phyloP scores from a whole-genome alignment of 2,113 vertebrate species.

The Cynoglossus semilaevis region DNA sequence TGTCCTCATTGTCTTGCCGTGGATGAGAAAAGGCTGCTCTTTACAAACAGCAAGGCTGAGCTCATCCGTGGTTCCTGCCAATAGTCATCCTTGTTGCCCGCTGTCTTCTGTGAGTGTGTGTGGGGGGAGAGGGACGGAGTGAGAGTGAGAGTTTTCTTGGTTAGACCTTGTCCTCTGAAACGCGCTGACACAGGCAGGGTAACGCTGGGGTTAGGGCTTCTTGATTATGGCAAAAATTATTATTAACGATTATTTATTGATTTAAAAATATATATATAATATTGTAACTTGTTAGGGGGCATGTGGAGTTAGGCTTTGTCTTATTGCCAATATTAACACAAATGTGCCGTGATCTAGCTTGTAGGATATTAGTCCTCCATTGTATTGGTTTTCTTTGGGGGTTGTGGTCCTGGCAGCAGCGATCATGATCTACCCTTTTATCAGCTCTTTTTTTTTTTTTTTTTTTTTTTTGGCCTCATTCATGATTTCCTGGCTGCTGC shows the following conservation, averaged over 20 bases:
- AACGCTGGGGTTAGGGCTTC: too few relatives aligned
- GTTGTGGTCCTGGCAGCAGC: slow-evolving; percentile 14
- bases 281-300: too few relatives aligned
- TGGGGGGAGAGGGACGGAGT: slow-evolving; percentile 4
- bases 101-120: slow-evolving; percentile 12
- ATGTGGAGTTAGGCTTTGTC: too few relatives aligned
- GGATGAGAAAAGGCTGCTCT: slow-evolving; percentile 71
- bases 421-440: slow-evolving; percentile 20
- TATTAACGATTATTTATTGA: too few relatives aligned
- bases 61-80: slow-evolving; percentile 66
- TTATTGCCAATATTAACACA: too few relatives aligned
- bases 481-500: slow-evolving; percentile 1
- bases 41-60: slow-evolving; percentile 65
- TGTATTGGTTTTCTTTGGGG: slow-evolving; percentile 2
- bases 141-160: slow-evolving; percentile 9
- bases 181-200: slow-evolving; percentile 6
- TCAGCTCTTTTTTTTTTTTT: slow-evolving; percentile 17
- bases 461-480: slow-evolving; percentile 18
- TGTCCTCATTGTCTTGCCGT: slow-evolving; percentile 71
- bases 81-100: slow-evolving; percentile 43
- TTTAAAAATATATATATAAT: too few relatives aligned
- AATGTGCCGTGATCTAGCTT: slow-evolving; percentile 1
- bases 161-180: neutral
- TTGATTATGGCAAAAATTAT: too few relatives aligned
- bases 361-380: neutral